Conservation (phyloP, 2,797 vertebrate species). For the Anguilla anguilla region DNA sequence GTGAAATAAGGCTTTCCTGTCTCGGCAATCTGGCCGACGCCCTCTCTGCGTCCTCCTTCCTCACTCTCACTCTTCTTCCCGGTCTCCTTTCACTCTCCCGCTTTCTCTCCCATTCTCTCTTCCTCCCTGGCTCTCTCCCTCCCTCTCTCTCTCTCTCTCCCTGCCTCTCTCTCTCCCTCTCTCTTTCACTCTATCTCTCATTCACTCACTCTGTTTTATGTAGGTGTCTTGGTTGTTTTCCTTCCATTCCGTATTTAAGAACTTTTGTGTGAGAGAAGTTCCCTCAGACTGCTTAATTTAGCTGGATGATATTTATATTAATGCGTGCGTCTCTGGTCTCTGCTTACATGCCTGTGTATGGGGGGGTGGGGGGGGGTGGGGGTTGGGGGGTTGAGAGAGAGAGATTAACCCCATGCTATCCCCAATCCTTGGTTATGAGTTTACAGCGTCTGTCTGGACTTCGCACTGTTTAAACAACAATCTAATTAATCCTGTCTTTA, state of each 20-base stretch:
- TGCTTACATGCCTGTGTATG: slow-evolving; percentile 45
- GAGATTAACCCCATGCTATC: slow-evolving; percentile 91
- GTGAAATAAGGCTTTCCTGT: slow-evolving; percentile 76
- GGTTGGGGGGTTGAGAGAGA: slow-evolving; percentile 68
- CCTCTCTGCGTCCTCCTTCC: slow-evolving; percentile 50
- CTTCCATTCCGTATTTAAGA: not conserved
- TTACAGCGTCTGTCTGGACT: slow-evolving; percentile 88
- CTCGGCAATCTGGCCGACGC: slow-evolving; percentile 68
- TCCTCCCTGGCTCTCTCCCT: slow-evolving; percentile 34
- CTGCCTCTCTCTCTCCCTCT: slow-evolving; percentile 38
- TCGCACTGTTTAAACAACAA: slow-evolving; percentile 92
- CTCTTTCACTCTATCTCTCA: not conserved
- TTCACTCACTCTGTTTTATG: not conserved
- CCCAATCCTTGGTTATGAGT: slow-evolving; percentile 92
- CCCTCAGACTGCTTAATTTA: slow-evolving; percentile 11
- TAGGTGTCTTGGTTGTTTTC: not conserved
- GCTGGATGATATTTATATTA: slow-evolving; percentile 19
- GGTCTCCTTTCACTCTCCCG: slow-evolving; percentile 36
- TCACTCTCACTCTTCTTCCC: slow-evolving; percentile 40
- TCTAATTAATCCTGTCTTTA: slow-evolving; percentile 95
- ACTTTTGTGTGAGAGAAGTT: not conserved
- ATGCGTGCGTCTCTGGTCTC: slow-evolving; percentile 29
- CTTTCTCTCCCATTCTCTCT: not conserved
- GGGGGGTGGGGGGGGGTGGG: slow-evolving; percentile 56
- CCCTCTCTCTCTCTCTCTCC: slow-evolving; percentile 32